Evolutionary conservation across 1,140 invertebrate genomes (phyloP), one percentile per base, ranked within the genome.

Genomic region (Macrosteles quadrilineatus): DNA sequence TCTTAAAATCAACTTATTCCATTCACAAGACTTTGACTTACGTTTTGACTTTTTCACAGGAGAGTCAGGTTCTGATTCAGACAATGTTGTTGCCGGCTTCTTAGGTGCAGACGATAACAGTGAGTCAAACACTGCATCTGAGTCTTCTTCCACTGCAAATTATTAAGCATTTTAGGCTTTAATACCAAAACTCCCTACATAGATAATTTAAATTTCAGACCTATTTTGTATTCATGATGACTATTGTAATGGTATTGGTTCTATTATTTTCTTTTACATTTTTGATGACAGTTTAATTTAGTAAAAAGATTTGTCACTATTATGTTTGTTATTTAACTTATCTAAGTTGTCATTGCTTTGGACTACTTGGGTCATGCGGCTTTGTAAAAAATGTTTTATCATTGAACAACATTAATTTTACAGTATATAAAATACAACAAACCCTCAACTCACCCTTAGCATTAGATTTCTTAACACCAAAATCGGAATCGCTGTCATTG

Each of bases 11-110:
- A 6, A 50, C 21, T 50, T 23, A 19, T 4, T 50, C 3, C 12
- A 21, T 23, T 21, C 6, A 59, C 11, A 21, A 59, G 6, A 25
- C 23, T 19, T 17, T 14, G 17, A 50, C 55, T 29, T 59, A 59
- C 55, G 55, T 59, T 59, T 59, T 59, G 55, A 11, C 21, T 53
- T 59, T 59, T 59, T 59, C 27, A 59, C 55, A 27, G 55, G 55
- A 9, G 55, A 59, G n/a, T 59, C 55, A 27, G 47, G 47, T 50
- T 59, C 55, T 27, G 55, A 27, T 4, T 29, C 25, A 11, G 6
- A 59, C 21, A 29, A 27, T 6, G 12, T 25, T 11, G 25, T 2
- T 11, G n/a, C 25, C 9, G 55, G 21, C n/a, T 59, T 59, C 25
- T 59, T 59, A 9, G 55, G 55, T n/a, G 12, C 55, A 2, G 55